A percentile compares a stretch with the other conserved stretches of the same genome.
phyloP scores from a whole-genome alignment of 2,888 invertebrate genomes.

The Bombyx huttoni region DNA sequence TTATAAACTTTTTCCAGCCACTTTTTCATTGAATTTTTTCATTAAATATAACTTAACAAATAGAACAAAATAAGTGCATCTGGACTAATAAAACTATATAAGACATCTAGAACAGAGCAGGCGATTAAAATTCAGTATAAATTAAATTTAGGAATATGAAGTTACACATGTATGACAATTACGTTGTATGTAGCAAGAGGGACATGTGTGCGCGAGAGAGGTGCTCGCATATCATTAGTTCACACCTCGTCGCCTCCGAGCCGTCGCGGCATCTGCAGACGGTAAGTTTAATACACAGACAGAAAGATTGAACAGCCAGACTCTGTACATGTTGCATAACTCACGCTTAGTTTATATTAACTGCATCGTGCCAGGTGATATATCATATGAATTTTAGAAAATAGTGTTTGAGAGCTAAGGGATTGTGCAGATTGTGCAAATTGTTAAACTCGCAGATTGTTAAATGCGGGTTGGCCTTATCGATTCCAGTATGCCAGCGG shows the following conservation, averaged over 20 bases:
- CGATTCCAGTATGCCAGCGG: too few species aligned
- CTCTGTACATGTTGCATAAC: not conserved
- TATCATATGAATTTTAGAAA: not conserved
- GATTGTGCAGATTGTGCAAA: too few species aligned
- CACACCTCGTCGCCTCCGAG: conserved; percentile 42
- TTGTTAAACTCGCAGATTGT: too few species aligned
- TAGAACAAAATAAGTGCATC: too few species aligned
- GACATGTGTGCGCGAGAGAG: conserved; percentile 33
- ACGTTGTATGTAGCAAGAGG: conserved; percentile 41
- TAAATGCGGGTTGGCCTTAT: too few species aligned
- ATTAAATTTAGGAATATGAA: not conserved
- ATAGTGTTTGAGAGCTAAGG: too few species aligned
- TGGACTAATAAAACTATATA: too few species aligned
- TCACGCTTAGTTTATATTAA: not conserved
- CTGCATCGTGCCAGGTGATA: not conserved
- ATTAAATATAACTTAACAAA: too few species aligned
- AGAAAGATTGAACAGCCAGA: not conserved
- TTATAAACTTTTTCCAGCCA: too few species aligned
- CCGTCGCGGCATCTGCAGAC: conserved; percentile 11
- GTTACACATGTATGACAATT: conserved; percentile 64
- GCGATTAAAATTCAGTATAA: not conserved
- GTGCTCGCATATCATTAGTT: conserved; percentile 52
- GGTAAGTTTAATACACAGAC: conserved; percentile 14
- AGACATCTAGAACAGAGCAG: too few species aligned
- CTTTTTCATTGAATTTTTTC: too few species aligned